Evolutionary conservation across 2,797 vertebrate species (phyloP).

Genomic region (Characodon lateralis): DNA sequence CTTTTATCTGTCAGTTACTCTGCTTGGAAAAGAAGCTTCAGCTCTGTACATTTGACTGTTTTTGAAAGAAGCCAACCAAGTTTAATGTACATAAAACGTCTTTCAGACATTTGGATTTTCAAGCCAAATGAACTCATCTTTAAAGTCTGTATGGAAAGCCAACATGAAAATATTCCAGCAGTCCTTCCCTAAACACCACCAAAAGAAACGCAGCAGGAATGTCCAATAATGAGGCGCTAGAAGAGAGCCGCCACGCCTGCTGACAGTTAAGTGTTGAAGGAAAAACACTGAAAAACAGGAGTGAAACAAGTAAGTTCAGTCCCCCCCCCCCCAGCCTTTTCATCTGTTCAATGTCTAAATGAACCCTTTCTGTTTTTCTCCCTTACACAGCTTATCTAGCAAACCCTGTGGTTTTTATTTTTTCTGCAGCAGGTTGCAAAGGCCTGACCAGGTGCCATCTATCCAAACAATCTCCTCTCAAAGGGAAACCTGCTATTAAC

Average conservation of each 20-base stretch:
- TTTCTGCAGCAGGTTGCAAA: conserved; percentile 54
- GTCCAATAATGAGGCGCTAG: conserved; percentile 37
- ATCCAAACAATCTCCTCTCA: conserved; percentile 82
- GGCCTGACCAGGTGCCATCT: conserved; percentile 79
- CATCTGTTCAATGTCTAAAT: conserved; percentile 29
- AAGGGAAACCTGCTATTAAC: conserved; percentile 83
- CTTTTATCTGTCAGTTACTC: not conserved
- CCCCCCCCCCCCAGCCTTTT: conserved; percentile 15
- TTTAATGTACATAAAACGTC: not conserved
- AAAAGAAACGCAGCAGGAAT: conserved; percentile 39
- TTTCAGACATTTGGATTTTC: conserved; percentile 5
- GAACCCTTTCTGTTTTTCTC: conserved; percentile 21
- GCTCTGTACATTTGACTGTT: not conserved
- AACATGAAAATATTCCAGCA: not conserved
- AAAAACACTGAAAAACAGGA: conserved; percentile 13
- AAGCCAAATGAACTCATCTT: not conserved
- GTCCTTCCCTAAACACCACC: not conserved
- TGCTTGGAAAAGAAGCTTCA: not conserved
- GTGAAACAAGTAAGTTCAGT: conserved; percentile 16
- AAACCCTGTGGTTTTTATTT: conserved; percentile 45
- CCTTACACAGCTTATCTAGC: conserved; percentile 61
- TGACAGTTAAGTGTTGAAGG: conserved; percentile 8
- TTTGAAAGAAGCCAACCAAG: not conserved
- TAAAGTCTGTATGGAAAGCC: not conserved
- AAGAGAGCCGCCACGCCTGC: conserved; percentile 48